Conservation (phyloP, 2,797 vertebrate genomes). For the Cossypha heuglini region DNA sequence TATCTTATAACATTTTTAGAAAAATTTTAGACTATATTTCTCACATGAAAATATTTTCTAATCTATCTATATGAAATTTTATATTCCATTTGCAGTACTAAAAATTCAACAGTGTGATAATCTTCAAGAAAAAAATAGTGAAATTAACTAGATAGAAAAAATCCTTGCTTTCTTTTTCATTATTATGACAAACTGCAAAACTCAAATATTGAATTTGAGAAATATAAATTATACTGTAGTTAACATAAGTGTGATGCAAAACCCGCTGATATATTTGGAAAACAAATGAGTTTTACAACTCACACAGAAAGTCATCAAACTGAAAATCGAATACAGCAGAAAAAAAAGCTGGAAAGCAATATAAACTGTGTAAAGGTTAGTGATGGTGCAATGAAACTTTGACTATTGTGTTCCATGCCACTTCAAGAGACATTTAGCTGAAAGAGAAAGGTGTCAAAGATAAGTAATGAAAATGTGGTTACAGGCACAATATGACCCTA, state of each 20-base stretch:
- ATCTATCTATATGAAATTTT: not conserved
- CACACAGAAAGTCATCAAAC: not conserved
- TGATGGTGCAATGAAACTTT: not conserved
- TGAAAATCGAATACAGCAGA: not conserved
- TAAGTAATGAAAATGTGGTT: constrained; percentile 15
- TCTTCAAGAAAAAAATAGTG: not conserved
- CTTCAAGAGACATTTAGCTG: not conserved
- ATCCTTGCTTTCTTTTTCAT: not conserved
- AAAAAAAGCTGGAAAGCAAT: not conserved
- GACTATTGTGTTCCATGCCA: not conserved
- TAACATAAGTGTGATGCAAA: not conserved
- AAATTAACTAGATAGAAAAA: not conserved
- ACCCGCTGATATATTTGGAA: not conserved
- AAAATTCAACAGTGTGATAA: not conserved
- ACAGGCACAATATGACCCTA: not conserved
- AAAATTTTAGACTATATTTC: not conserved
- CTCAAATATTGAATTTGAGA: not conserved
- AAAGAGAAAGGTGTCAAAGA: constrained; percentile 49
- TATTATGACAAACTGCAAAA: not conserved
- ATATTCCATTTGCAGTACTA: not conserved
- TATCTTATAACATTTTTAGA: not conserved
- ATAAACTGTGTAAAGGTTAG: not conserved
- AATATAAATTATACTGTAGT: not conserved
- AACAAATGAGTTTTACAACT: not conserved
- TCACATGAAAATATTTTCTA: not conserved